Evolutionary conservation across 2,888 invertebrate species (phyloP).

Genomic region (Crossocerus cetratus): DNA sequence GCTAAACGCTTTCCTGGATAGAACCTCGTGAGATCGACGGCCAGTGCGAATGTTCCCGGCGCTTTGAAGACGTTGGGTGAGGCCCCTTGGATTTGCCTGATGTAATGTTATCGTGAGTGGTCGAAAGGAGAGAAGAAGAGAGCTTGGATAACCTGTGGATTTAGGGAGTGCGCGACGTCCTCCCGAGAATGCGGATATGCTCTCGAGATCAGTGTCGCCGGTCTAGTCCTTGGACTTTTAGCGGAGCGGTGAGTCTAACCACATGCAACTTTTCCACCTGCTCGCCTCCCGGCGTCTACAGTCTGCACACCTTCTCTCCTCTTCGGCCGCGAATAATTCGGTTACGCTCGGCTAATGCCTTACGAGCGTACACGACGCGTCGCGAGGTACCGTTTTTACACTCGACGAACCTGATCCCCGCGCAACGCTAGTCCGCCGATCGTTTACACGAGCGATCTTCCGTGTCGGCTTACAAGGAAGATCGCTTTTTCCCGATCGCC

Average conservation of each 20-base stretch:
- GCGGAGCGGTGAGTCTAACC: background rate
- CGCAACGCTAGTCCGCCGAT: constrained; percentile 47
- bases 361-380: constrained; percentile 16
- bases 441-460: constrained; percentile 33
- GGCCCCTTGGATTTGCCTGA: too few species aligned
- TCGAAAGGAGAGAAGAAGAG: too few species aligned
- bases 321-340: background rate
- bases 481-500: constrained; percentile 1
- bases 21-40: background rate
- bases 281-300: background rate
- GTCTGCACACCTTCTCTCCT: background rate
- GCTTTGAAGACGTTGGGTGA: too few species aligned
- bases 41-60: too few species aligned
- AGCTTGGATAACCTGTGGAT: too few species aligned
- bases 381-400: constrained; percentile 35
- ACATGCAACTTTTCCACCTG: background rate
- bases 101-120: too few species aligned
- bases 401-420: constrained; percentile 41
- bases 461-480: constrained; percentile 26
- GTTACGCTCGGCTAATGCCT: background rate
- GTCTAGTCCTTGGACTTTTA: background rate
- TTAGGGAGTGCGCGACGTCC: too few species aligned
- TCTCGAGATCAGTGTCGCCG: background rate
- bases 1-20: background rate
- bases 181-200: background rate